Percentiles rank a stretch among this genome's conserved stretches.
Evolutionary conservation across 2,797 vertebrate genomes (phyloP).

Genomic region (Pitangus sulphuratus): DNA sequence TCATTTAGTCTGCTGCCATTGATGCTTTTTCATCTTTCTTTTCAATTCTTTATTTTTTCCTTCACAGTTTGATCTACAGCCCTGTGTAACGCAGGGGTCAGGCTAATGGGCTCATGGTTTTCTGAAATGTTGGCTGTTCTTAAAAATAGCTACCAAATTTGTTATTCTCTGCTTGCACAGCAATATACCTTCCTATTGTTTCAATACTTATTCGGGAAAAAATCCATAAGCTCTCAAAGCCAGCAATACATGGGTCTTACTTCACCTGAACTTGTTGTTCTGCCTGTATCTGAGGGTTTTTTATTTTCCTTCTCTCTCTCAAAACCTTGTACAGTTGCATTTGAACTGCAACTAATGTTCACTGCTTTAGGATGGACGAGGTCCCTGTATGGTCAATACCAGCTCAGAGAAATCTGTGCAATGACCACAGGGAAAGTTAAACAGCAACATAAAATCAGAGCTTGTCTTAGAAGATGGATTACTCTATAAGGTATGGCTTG

Average conservation of each 20-base stretch:
- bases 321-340: neutral
- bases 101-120: neutral
- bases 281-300: neutral
- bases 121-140: neutral
- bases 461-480: rapidly evolving
- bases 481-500: neutral
- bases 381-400: neutral
- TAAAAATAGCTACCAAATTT: neutral
- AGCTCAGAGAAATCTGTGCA: neutral
- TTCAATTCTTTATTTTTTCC: neutral
- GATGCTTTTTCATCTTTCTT: neutral
- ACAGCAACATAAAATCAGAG: neutral
- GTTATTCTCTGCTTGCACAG: neutral
- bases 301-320: neutral
- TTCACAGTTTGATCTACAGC: neutral
- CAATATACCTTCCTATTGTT: neutral
- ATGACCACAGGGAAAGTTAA: neutral
- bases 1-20: neutral
- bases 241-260: neutral
- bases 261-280: neutral
- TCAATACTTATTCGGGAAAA: neutral
- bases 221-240: neutral
- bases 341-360: neutral
- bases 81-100: neutral
- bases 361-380: neutral